phyloP scores from a whole-genome alignment of 2,888 invertebrate genomes.

The Scaptomyza reducta region DNA sequence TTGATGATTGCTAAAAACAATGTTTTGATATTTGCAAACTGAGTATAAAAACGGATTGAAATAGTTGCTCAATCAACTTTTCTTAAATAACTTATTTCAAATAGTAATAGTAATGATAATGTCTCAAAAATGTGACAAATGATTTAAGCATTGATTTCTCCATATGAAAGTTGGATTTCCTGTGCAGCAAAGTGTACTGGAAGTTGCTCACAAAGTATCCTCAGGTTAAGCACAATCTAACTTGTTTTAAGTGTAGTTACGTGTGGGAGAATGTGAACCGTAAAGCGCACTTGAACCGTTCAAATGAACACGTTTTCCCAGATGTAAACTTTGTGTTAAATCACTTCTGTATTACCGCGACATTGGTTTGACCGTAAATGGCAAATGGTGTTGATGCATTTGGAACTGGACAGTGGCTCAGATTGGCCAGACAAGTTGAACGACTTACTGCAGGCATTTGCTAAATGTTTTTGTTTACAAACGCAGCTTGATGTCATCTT shows the following conservation, averaged over 20 bases:
- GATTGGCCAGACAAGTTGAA: conserved; percentile 44
- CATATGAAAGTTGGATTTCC: not conserved
- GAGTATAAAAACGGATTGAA: no score
- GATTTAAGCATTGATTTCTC: not conserved
- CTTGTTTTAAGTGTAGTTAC: not conserved
- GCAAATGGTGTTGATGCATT: conserved; percentile 7
- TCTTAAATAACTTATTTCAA: no score
- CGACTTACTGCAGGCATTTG: conserved; percentile 38
- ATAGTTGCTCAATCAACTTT: no score
- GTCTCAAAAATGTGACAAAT: not conserved
- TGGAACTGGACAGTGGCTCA: conserved; percentile 6
- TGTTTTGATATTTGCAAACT: no score
- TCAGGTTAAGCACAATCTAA: not conserved
- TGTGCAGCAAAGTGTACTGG: not conserved
- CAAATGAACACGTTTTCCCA: not conserved
- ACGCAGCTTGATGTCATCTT: conserved; percentile 60
- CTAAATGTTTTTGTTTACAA: conserved; percentile 43
- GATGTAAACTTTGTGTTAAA: not conserved
- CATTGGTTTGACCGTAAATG: conserved; percentile 18
- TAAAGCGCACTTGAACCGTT: not conserved
- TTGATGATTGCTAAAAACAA: no score
- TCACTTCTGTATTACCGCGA: conserved; percentile 37
- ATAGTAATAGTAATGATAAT: no score
- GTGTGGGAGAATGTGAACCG: not conserved
- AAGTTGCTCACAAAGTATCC: not conserved